phyloP scores from a whole-genome alignment of 2,888 invertebrate species.

The Allophyes oxyacanthae region DNA sequence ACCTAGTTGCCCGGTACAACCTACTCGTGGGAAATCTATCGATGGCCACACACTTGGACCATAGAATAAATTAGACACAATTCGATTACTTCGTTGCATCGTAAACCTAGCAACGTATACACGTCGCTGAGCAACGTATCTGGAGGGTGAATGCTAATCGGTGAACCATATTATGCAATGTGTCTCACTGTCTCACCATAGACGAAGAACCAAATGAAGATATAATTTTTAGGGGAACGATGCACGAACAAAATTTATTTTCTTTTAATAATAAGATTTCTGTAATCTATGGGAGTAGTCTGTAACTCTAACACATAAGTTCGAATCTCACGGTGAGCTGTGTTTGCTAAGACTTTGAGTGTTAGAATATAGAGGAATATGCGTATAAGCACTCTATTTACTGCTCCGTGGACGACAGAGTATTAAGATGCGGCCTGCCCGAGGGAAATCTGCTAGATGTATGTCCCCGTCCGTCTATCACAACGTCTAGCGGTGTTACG shows the following conservation, averaged over 20 bases:
- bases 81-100: constrained; percentile 29
- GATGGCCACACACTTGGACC: background rate
- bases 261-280: too few relatives aligned
- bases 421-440: constrained; percentile 31
- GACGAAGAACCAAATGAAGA: too few relatives aligned
- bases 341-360: too few relatives aligned
- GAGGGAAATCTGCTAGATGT: constrained; percentile 48
- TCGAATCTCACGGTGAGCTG: too few relatives aligned
- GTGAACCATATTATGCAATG: background rate
- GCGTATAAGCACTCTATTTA: constrained; percentile 9
- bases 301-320: too few relatives aligned
- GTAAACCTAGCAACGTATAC: too few relatives aligned
- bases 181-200: too few relatives aligned
- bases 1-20: background rate
- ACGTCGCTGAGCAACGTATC: constrained; percentile 2
- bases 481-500: background rate
- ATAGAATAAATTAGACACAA: constrained; percentile 35
- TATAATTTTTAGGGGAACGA: too few relatives aligned
- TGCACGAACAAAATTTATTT: too few relatives aligned
- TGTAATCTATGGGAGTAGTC: too few relatives aligned
- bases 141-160: constrained; percentile 17
- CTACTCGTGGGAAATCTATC: constrained; percentile 35
- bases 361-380: too few relatives aligned
- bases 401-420: constrained; percentile 8
- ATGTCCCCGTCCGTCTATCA: constrained; percentile 24